Evolutionary conservation across 2,113 vertebrate genomes (phyloP), one percentile per base, ranked within the genome.

Genomic region (Sclerurus mexicanus): DNA sequence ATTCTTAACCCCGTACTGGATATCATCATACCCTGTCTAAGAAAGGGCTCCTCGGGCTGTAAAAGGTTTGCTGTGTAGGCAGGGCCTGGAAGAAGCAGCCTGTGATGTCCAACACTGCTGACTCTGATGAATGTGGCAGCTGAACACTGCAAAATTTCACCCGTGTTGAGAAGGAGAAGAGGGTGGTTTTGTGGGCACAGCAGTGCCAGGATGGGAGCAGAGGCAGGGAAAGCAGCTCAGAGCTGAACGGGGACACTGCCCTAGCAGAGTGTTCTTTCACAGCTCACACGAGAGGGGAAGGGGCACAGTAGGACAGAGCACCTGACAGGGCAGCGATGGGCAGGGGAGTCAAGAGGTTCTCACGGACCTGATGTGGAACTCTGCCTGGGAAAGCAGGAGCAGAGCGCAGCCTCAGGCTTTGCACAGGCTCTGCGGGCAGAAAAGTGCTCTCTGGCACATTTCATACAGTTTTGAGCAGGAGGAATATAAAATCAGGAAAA

Each of bases 1-100:
- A 15, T 3, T 11, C 49, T 58, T 63, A 4, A 1, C 21, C 33
- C 2, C 0, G 14, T 13, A 27, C 80, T 66, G 42, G 62, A 47
- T 49, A 85, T 50, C 44, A 40, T 9, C 39, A 63, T 19, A 40
- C 12, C 20, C 18, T 40, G 37, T 12, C 12, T 30, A 40, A 39
- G 20, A 24, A 80, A n/a, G 74, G 56, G 8, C 14, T 80, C 35
- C 44, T 47, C 47, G 6, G 47, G 44, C 44, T 46, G 6, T 18
- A 18, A 46, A 19, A 46, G 44, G 17, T 19, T 46, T 46, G 44
- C 49, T 74, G 47, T 0, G 0, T 3, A 30, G 49, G 37, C 9
- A 52, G 30, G 21, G 14, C 7, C 40, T 24, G 42, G 42, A 77
- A 84, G 62, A 22, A 37, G 30, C 33, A 33, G 22, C 22, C 42